Evolutionary conservation across 2,797 vertebrate species (phyloP).

Genomic region (Holocentrus rufus): DNA sequence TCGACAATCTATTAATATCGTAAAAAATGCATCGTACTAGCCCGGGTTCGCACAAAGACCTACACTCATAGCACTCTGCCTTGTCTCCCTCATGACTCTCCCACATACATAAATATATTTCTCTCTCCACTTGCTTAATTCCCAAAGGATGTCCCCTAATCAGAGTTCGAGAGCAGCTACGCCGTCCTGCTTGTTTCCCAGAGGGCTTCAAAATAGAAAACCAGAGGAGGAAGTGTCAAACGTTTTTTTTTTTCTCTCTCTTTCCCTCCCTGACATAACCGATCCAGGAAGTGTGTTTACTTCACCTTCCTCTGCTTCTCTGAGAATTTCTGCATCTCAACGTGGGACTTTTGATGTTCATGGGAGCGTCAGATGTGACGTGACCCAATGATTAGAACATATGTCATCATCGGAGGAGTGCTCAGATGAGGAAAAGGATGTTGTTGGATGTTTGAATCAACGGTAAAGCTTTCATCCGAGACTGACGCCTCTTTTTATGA

Average conservation of each 20-base stretch:
- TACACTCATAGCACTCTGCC: conserved; percentile 38
- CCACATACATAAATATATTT: conserved; percentile 42
- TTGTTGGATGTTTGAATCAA: conserved; percentile 62
- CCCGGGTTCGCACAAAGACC: conserved; percentile 35
- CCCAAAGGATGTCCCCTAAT: conserved; percentile 52
- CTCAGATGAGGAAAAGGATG: conserved; percentile 38
- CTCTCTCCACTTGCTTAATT: conserved; percentile 43
- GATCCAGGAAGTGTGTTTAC: conserved; percentile 57
- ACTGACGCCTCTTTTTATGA: conserved; percentile 63
- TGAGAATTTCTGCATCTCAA: conserved; percentile 63
- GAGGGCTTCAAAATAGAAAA: conserved; percentile 48
- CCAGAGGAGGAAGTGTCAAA: conserved; percentile 65
- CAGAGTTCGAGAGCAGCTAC: conserved; percentile 52
- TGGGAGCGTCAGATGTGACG: conserved; percentile 65
- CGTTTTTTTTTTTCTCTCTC: conserved; percentile 50
- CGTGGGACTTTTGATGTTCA: conserved; percentile 72
- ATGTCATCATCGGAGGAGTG: conserved; percentile 68
- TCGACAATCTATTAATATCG: conserved; percentile 70
- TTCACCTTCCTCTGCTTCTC: conserved; percentile 54
- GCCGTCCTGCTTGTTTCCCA: conserved; percentile 24
- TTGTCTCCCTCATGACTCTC: conserved; percentile 53
- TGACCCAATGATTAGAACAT: conserved; percentile 75
- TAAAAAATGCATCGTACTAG: conserved; percentile 61
- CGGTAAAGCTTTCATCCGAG: conserved; percentile 67
- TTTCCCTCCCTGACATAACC: conserved; percentile 46